Percentiles rank a stretch among this genome's conserved stretches.
Conservation (phyloP, 2,113 vertebrate genomes). For the Hirundichthys speculiger region DNA sequence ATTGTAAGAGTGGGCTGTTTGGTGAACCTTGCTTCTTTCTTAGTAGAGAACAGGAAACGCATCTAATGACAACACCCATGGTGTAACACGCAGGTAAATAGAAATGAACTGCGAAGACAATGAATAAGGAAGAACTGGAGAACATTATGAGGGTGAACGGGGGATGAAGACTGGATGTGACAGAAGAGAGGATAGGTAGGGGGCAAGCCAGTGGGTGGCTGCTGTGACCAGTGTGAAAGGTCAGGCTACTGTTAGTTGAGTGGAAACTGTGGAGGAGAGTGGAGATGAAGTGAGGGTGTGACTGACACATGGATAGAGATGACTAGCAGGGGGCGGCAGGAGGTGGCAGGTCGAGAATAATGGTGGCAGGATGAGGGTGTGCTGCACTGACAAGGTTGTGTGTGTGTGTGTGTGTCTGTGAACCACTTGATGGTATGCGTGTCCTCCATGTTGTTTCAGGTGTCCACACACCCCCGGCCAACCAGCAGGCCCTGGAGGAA, state of each 20-base stretch:
- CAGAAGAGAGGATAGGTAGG: slow-evolving; percentile 43
- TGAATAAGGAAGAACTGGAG: background rate
- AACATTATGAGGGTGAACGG: slow-evolving; percentile 16
- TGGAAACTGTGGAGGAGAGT: slow-evolving; percentile 49
- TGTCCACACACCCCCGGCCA: slow-evolving; percentile 64
- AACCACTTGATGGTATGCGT: slow-evolving; percentile 44
- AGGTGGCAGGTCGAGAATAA: slow-evolving; percentile 62
- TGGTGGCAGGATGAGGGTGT: slow-evolving; percentile 69
- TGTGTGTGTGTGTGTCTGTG: slow-evolving; percentile 49
- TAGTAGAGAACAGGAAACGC: too few relatives aligned
- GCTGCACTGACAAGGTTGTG: slow-evolving; percentile 40
- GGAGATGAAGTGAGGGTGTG: slow-evolving; percentile 62
- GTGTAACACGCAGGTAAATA: too few relatives aligned
- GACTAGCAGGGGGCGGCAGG: slow-evolving; percentile 64
- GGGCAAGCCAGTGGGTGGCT: slow-evolving; percentile 45
- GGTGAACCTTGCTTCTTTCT: too few relatives aligned
- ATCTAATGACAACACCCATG: too few relatives aligned
- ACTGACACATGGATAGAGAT: slow-evolving; percentile 74
- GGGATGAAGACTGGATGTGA: slow-evolving; percentile 26
- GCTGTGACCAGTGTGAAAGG: slow-evolving; percentile 47
- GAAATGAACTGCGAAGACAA: too few relatives aligned
- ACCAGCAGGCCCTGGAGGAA: slow-evolving; percentile 64
- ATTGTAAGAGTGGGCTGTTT: too few relatives aligned
- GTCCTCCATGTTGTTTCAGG: slow-evolving; percentile 73
- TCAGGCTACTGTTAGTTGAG: slow-evolving; percentile 64